Base-by-base conservation (phyloP, 2,888 invertebrate species). In the Sphaerophoria taeniata region DNA sequence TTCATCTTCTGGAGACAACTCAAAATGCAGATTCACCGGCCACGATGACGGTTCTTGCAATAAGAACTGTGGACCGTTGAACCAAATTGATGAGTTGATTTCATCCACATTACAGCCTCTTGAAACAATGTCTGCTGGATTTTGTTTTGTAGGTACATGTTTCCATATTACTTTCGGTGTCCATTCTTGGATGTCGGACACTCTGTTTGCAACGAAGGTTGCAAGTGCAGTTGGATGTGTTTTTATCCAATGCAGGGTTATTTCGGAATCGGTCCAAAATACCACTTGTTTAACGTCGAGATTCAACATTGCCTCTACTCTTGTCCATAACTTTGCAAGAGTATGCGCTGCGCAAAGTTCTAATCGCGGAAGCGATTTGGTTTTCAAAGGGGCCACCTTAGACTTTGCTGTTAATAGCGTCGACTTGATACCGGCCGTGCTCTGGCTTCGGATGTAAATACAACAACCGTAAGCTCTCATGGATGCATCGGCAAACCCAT, bases 401-500 rank as follows among this genome's bases (percentile, higher is more conserved):
- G 24, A 24, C 24, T 24, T 24, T 24, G 24, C 24, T 24, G 24
- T 24, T 24, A 24, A 24, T 24, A 24, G 24, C 24, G 24, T 24
- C 24, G 24, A 24, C 24, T 24, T 24, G 24, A 24, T 24, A 24
- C 24, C 24, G 24, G 24, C 24, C 24, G 24, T 24, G 24, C 24
- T 2, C 2, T 24, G 24, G 24, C 24, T 11, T 24, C 24, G 9
- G 9, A 43, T 43, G 9, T 43, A 9, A 12, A 12, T 61, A 31
- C 77, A 83, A 51, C 83, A 79, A 9, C 80, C 85, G 76, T 74
- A 81, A 39, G 83, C 86, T 47, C 70, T 77, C 24, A 69, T 70
- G n/a, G 79, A 43, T 11, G 43, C 43, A 43, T 43, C 43, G 11
- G 43, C 43, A 73, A 82, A 82, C 14, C 84, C 79, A 65, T 85